phyloP scores from a whole-genome alignment of 2,113 vertebrate genomes.

The Salvelinus sp. region DNA sequence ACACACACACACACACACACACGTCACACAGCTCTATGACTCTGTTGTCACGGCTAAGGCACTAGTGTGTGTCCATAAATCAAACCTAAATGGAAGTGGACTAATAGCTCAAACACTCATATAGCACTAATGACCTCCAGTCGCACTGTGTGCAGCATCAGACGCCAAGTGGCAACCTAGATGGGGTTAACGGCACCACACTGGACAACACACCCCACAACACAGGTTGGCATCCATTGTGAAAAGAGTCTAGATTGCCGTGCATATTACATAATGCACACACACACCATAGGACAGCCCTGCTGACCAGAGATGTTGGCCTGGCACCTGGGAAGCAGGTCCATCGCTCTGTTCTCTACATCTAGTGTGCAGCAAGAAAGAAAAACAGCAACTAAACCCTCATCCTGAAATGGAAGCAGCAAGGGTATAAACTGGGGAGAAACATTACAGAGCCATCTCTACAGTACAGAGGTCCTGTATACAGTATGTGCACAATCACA shows the following conservation, averaged over 20 bases:
- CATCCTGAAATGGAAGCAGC: background rate
- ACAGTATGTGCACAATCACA: background rate
- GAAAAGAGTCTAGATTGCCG: background rate
- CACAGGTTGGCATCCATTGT: conserved; percentile 38
- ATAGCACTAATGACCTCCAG: conserved; percentile 62
- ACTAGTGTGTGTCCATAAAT: conserved; percentile 66
- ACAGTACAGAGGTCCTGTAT: too few species aligned
- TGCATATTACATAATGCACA: background rate
- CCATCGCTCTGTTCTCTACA: background rate
- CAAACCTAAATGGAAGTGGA: conserved; percentile 60
- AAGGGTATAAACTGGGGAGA: background rate
- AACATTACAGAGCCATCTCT: background rate
- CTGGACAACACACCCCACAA: conserved; percentile 9
- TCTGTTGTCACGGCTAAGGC: conserved; percentile 70
- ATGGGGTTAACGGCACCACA: conserved; percentile 5
- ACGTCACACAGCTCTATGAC: conserved; percentile 50
- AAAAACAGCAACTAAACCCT: background rate
- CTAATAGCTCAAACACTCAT: conserved; percentile 64
- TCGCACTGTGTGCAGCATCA: conserved; percentile 61
- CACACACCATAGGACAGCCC: background rate
- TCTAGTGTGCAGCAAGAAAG: background rate
- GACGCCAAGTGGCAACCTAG: conserved; percentile 56
- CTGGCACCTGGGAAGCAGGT: background rate
- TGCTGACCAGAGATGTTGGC: background rate
- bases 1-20: too few species aligned